phyloP scores from a whole-genome alignment of 2,797 vertebrate genomes.

The Hyperoplus immaculatus region DNA sequence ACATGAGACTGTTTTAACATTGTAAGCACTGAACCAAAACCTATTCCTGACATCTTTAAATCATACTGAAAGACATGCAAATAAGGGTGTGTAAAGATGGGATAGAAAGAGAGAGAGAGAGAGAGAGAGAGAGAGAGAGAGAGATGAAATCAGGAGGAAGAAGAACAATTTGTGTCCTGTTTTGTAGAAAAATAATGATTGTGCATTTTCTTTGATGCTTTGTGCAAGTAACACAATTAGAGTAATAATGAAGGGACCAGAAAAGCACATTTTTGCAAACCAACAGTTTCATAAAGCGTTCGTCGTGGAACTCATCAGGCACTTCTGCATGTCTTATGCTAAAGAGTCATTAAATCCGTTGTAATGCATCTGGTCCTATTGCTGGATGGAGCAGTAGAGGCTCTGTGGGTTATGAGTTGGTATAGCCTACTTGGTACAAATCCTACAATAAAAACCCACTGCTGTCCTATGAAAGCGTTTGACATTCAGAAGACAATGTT shows the following conservation, averaged over 20 bases:
- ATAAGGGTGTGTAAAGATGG: not conserved
- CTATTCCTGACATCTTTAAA: slow-evolving; percentile 18
- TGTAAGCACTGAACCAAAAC: not conserved
- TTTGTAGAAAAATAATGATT: not conserved
- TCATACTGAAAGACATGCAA: not conserved
- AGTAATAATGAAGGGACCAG: not conserved
- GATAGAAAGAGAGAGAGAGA: not conserved
- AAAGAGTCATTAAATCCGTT: slow-evolving; percentile 22
- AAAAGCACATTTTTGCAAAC: not conserved
- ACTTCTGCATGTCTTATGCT: not conserved
- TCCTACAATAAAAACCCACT: slow-evolving; percentile 5
- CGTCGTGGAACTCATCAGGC: not conserved
- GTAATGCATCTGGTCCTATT: slow-evolving; percentile 13
- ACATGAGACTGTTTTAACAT: not conserved
- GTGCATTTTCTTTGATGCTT: slow-evolving; percentile 1
- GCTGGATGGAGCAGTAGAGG: not conserved
- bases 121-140: slow-evolving; percentile 5
- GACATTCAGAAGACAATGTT: slow-evolving; percentile 27
- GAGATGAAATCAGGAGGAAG: not conserved
- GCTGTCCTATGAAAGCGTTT: not conserved
- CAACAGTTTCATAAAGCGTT: not conserved
- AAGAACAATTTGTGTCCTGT: not conserved
- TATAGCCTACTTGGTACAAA: not conserved
- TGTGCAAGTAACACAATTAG: slow-evolving; percentile 1
- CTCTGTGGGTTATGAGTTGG: slow-evolving; percentile 5